Percentiles rank a stretch among this genome's conserved stretches.
Evolutionary conservation across 2,113 vertebrate species (phyloP).

Genomic region (Macroglossus sobrinus): DNA sequence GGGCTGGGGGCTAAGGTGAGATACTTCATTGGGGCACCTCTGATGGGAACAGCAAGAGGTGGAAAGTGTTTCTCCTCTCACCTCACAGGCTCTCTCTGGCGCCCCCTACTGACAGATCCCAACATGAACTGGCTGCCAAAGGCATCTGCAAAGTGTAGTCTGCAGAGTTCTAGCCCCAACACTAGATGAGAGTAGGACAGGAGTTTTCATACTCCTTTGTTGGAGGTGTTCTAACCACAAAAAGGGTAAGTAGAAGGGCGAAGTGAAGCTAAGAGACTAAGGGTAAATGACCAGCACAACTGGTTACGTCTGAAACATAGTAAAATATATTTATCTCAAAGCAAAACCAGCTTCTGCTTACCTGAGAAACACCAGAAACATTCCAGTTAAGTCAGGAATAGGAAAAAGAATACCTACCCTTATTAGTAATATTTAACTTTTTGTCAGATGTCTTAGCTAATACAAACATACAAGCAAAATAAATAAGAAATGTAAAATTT

Average conservation of each 20-base stretch:
- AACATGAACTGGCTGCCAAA: not conserved
- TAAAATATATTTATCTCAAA: not conserved
- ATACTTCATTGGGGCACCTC: not conserved
- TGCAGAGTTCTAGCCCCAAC: not conserved
- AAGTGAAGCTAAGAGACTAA: not conserved
- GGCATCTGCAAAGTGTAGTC: not conserved
- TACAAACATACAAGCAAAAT: not conserved
- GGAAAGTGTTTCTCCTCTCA: not conserved
- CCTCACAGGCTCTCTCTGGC: not conserved
- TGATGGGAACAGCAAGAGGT: not conserved
- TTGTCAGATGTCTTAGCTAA: not conserved
- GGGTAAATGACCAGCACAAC: not conserved
- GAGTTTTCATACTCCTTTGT: too few species aligned
- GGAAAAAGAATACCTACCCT: not conserved
- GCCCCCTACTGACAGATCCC: not conserved
- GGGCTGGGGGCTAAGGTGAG: not conserved
- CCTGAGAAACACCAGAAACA: not conserved
- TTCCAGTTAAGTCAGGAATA: not conserved
- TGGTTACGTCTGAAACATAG: not conserved
- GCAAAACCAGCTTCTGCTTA: not conserved
- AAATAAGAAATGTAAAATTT: not conserved
- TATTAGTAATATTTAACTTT: not conserved
- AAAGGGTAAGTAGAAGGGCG: too few species aligned
- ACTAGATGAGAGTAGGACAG: too few species aligned
- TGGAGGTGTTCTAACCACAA: too few species aligned